Evolutionary conservation across 53 echinoderm and acorn worm species (phyloP).

Genomic region (Actinopyga echinites): DNA sequence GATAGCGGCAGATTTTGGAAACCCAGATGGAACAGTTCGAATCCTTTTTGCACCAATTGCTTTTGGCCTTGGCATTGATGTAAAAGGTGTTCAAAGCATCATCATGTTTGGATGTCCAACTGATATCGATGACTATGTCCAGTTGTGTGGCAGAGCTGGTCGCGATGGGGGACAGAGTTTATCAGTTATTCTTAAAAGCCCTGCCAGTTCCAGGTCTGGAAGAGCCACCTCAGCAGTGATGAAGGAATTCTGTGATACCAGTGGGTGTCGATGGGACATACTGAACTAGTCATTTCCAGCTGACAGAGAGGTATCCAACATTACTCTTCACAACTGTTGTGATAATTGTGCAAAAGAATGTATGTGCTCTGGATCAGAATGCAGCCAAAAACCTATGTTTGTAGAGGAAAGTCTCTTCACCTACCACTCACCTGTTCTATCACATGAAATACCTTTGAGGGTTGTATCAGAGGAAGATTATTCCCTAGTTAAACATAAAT

Average conservation of each 20-base stretch:
- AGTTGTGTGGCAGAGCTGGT: neutral
- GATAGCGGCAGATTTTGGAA: constrained; percentile 18
- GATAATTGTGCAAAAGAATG: neutral
- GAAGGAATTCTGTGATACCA: constrained; percentile 22
- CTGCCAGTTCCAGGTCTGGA: constrained; percentile 14
- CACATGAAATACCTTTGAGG: neutral
- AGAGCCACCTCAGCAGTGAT: constrained; percentile 8
- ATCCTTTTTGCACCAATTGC: constrained; percentile 34
- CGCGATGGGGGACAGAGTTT: constrained; percentile 45
- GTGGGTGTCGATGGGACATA: constrained; percentile 8
- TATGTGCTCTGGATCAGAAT: neutral
- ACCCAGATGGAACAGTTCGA: too few species aligned
- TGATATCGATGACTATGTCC: constrained; percentile 13
- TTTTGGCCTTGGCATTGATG: constrained; percentile 2
- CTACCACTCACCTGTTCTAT: too few species aligned
- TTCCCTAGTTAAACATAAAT: neutral
- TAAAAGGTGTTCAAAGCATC: neutral
- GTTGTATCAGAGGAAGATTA: neutral
- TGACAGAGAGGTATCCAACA: neutral
- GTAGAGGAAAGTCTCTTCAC: neutral
- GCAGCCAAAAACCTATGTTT: neutral
- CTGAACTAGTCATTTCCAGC: neutral
- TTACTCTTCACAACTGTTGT: constrained; percentile 2
- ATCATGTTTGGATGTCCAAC: constrained; percentile 21
- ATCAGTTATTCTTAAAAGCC: constrained; percentile 24